Conservation (phyloP, 2,797 vertebrate genomes). For the Sebastes reedi region DNA sequence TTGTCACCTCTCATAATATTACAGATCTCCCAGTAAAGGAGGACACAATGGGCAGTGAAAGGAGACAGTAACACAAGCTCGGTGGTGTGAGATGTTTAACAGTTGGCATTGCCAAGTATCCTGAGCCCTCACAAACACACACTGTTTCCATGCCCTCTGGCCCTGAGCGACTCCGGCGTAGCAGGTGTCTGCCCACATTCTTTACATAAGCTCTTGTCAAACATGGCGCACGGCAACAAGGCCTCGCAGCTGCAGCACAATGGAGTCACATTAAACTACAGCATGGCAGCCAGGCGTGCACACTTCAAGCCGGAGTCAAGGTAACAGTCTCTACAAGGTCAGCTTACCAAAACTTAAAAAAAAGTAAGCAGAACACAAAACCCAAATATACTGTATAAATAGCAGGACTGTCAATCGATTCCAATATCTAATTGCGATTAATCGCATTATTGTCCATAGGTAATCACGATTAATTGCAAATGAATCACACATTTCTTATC, state of each 20-base stretch:
- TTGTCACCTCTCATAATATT: constrained; percentile 66
- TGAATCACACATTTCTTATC: no score
- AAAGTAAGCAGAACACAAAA: background rate
- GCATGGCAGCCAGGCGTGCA: constrained; percentile 12
- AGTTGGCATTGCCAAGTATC: constrained; percentile 55
- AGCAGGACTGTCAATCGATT: background rate
- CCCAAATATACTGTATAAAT: background rate
- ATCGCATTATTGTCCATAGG: no score
- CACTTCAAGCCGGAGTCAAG: constrained; percentile 31
- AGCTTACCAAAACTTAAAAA: background rate
- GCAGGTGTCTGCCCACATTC: constrained; percentile 73
- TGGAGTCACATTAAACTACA: constrained; percentile 44
- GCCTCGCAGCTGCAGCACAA: constrained; percentile 73
- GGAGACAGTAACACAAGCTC: constrained; percentile 64
- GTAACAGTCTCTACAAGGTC: constrained; percentile 32
- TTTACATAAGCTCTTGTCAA: constrained; percentile 76
- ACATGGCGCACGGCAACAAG: constrained; percentile 65
- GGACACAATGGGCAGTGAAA: constrained; percentile 57
- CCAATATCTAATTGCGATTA: no score
- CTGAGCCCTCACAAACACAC: constrained; percentile 39
- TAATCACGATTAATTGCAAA: no score
- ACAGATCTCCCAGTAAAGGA: constrained; percentile 55
- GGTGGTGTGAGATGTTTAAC: constrained; percentile 53
- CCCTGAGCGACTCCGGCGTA: constrained; percentile 39
- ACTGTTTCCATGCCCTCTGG: constrained; percentile 50